Evolutionary conservation across 2,797 vertebrate genomes (phyloP).

Genomic region (Corythornis leucogaster): DNA sequence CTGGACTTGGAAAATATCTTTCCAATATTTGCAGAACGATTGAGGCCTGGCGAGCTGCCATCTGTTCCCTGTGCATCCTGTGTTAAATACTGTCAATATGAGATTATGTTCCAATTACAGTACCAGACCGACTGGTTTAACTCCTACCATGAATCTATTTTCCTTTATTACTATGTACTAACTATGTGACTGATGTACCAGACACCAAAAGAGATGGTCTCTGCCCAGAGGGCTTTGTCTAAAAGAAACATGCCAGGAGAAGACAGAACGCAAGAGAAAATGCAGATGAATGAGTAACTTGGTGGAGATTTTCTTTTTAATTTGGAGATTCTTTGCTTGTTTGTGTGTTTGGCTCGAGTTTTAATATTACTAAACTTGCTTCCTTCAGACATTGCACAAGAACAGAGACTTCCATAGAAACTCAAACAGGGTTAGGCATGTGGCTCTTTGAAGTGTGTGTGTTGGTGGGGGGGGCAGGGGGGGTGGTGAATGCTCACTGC

Average conservation of each 20-base stretch:
- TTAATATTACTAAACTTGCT: conserved; percentile 27
- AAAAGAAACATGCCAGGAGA: conserved; percentile 5
- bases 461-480: background rate
- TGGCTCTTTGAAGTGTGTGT: background rate
- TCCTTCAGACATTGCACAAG: conserved; percentile 50
- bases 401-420: conserved; percentile 16
- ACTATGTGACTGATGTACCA: conserved; percentile 60
- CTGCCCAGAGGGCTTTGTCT: conserved; percentile 62
- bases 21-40: background rate
- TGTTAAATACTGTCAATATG: conserved; percentile 58
- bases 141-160: conserved; percentile 57
- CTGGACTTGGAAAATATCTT: conserved; percentile 2
- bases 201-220: conserved; percentile 64
- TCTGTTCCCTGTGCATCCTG: conserved; percentile 27
- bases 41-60: conserved; percentile 22
- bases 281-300: conserved; percentile 54
- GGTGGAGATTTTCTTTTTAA: conserved; percentile 28
- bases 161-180: conserved; percentile 56
- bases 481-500: background rate
- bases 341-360: conserved; percentile 47
- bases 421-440: conserved; percentile 36
- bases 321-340: conserved; percentile 6
- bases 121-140: conserved; percentile 65
- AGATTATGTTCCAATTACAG: conserved; percentile 65
- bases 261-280: conserved; percentile 9